phyloP scores from a whole-genome alignment of 1,140 invertebrate species.

The Phenacoccus solenopsis region DNA sequence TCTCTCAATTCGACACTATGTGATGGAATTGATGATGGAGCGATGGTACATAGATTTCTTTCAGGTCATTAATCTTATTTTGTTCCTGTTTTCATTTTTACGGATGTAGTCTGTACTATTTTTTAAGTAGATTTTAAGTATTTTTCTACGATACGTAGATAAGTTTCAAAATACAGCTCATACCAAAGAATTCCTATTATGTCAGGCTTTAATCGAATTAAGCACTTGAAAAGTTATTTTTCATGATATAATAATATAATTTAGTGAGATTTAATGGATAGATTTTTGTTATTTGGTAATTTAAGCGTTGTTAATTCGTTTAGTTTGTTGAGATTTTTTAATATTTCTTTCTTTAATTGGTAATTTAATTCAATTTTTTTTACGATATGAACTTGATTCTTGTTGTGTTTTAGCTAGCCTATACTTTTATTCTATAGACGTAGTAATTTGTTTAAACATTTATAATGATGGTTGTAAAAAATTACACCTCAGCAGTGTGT shows the following conservation, averaged over 20 bases:
- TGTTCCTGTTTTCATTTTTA: neutral
- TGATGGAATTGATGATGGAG: no score
- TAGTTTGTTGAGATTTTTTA: no score
- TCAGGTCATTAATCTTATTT: neutral
- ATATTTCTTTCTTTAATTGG: no score
- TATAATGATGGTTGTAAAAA: no score
- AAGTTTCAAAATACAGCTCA: neutral
- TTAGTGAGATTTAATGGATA: slow-evolving; percentile 3
- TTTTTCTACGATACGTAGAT: neutral
- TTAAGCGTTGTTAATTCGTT: no score
- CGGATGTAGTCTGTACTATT: neutral
- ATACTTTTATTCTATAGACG: no score
- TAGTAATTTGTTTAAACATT: no score
- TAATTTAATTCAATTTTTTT: no score
- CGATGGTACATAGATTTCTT: neutral
- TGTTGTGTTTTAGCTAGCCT: no score
- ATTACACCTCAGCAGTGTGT: no score
- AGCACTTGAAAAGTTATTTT: neutral
- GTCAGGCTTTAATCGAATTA: neutral
- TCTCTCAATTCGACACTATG: neutral
- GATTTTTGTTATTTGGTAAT: no score
- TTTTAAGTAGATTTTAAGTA: neutral
- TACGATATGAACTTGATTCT: no score
- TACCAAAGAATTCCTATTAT: neutral
- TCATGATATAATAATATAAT: neutral